phyloP scores from a whole-genome alignment of 2,113 vertebrate genomes.

The Tragelaphus scriptus region DNA sequence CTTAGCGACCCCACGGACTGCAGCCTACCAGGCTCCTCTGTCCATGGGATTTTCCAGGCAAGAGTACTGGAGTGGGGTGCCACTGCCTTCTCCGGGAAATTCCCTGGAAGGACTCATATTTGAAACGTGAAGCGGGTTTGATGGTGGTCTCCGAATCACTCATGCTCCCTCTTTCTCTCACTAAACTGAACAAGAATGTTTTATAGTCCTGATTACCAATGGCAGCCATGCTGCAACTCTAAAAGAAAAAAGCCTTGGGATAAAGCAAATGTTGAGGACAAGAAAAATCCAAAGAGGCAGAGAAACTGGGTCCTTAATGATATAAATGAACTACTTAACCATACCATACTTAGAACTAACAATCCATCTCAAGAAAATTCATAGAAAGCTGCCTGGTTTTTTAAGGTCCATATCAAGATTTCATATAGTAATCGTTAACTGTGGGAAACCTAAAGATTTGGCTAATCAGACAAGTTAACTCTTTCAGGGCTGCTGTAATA shows the following conservation, averaged over 20 bases:
- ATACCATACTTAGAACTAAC: not conserved
- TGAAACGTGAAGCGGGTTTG: not conserved
- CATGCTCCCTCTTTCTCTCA: not conserved
- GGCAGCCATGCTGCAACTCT: not conserved
- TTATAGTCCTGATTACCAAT: not conserved
- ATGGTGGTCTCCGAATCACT: not conserved
- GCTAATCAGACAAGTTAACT: not conserved
- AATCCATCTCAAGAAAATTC: not conserved
- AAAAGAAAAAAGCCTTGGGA: not conserved
- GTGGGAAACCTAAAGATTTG: not conserved
- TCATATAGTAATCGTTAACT: not conserved
- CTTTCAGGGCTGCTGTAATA: not conserved
- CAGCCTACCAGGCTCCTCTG: too few relatives aligned
- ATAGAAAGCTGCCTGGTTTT: not conserved
- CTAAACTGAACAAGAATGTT: not conserved
- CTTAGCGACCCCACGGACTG: too few relatives aligned
- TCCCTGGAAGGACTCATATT: not conserved
- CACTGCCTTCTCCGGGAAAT: not conserved
- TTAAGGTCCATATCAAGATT: slow-evolving; percentile 22
- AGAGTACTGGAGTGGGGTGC: too few relatives aligned
- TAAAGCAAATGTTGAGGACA: slow-evolving; percentile 4
- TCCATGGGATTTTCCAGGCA: too few relatives aligned
- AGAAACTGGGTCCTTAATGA: not conserved
- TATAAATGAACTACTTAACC: not conserved
- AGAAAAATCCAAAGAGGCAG: not conserved